Conservation (phyloP, 2,888 invertebrate species). For the Campaea margaritaria region DNA sequence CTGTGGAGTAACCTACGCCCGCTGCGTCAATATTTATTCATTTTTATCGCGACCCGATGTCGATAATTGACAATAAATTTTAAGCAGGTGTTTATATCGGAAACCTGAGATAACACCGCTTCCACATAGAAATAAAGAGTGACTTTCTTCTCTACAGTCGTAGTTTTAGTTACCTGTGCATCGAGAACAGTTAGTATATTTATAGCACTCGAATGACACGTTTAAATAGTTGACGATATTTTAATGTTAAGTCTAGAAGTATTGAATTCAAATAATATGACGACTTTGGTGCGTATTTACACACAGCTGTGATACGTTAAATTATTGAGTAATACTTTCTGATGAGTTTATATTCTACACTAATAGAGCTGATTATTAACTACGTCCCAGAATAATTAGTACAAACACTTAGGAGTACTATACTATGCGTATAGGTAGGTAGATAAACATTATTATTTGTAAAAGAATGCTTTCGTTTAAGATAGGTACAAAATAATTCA, state of each 20-base stretch:
- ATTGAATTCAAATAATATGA: constrained; percentile 6
- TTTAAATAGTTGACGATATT: constrained; percentile 19
- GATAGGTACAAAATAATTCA: too few relatives aligned
- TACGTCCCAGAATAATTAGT: too few relatives aligned
- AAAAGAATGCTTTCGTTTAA: too few relatives aligned
- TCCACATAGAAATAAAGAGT: constrained; percentile 45
- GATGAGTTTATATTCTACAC: not conserved
- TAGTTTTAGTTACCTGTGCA: not conserved
- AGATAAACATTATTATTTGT: too few relatives aligned
- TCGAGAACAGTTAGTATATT: constrained; percentile 25
- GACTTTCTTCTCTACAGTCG: constrained; percentile 8
- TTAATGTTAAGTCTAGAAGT: constrained; percentile 14
- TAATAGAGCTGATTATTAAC: too few relatives aligned
- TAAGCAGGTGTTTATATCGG: constrained; percentile 58
- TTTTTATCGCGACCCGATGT: constrained; percentile 53
- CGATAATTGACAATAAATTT: constrained; percentile 61
- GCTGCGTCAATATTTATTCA: constrained; percentile 50
- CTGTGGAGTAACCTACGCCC: constrained; percentile 20
- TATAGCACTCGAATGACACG: constrained; percentile 23
- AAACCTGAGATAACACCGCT: constrained; percentile 45
- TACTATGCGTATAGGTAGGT: too few relatives aligned
- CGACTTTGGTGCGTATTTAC: not conserved
- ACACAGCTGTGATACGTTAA: not conserved
- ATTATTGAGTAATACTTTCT: not conserved
- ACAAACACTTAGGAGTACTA: too few relatives aligned